Evolutionary conservation across 2,113 vertebrate species (phyloP).

Genomic region (Python bivittatus): DNA sequence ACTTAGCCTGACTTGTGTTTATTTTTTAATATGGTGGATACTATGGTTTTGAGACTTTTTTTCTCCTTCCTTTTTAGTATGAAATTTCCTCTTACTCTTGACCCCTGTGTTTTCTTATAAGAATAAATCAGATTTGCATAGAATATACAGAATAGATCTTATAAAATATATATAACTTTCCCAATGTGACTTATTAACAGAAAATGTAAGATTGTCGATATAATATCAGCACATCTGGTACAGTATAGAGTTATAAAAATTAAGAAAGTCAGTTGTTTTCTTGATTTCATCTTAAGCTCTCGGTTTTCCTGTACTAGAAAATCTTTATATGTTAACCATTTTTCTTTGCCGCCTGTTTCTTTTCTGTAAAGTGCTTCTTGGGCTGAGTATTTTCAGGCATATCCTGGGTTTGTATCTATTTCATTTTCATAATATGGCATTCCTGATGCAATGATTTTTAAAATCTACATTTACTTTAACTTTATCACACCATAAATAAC

Average conservation of each 20-base stretch:
- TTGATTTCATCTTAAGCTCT: not conserved
- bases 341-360: no score
- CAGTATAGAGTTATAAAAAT: not conserved
- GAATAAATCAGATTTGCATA: not conserved
- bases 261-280: not conserved
- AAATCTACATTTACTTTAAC: no score
- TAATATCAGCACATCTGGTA: not conserved
- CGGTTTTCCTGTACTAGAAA: not conserved
- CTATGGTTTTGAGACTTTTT: slow-evolving; percentile 11
- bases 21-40: not conserved
- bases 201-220: not conserved
- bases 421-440: no score
- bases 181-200: not conserved
- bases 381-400: no score
- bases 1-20: slow-evolving; percentile 1
- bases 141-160: not conserved
- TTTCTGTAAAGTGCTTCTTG: no score
- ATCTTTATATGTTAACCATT: not conserved
- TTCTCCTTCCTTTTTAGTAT: not conserved
- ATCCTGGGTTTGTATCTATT: no score
- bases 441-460: no score
- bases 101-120: not conserved
- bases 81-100: not conserved
- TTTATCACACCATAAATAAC: no score
- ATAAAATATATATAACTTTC: not conserved